Base-by-base conservation (phyloP, 1,140 invertebrate genomes). In the Pissodes strobi region DNA sequence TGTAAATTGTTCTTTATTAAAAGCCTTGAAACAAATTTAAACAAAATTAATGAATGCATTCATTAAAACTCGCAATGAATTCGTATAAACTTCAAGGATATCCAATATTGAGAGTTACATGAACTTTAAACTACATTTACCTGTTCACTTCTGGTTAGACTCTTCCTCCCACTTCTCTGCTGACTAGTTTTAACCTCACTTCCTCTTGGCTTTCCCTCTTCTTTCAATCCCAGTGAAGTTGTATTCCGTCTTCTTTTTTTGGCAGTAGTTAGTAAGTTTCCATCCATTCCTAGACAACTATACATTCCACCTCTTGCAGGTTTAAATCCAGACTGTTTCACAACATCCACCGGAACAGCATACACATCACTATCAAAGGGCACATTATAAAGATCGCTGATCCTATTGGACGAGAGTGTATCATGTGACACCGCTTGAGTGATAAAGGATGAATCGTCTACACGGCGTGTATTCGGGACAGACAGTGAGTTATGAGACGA, bases 351-450 rank as follows among this genome's bases (percentile, higher is more conserved):
- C 17, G 91, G 91, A 38, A 93, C 86, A 3, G 90, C 89, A 72
- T 93, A 93, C 65, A 92, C 91, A 71, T 93, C 91, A 72, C 89
- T 91, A 67, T 92, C 90, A 67, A 91, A 89, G 38, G 90, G 90
- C 38, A 92, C 90, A 78, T 90, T 92, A 74, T 92, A 92, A 81
- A 92, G 86, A 72, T 92, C 90, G 22, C 87, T 88, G 22, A 91
- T 91, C 65, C 89, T 87, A 65, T 84, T 85, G 4, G 85, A 85
- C 15, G 83, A 82, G 8, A 92, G 76, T 0, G 89, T 87, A 69
- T 92, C 90, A 68, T 92, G 90, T 0, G 90, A 92, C 82, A 92
- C 91, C 13, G 90, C 90, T 69, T 91, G 90, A 1, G 90, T 92
- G 48, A 93, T 93, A 71, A 93, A 93, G 66, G 86, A 91, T 3